Evolutionary conservation across 2,888 invertebrate species (phyloP), one percentile per base, ranked within the genome.

Genomic region (Nomada flava): DNA sequence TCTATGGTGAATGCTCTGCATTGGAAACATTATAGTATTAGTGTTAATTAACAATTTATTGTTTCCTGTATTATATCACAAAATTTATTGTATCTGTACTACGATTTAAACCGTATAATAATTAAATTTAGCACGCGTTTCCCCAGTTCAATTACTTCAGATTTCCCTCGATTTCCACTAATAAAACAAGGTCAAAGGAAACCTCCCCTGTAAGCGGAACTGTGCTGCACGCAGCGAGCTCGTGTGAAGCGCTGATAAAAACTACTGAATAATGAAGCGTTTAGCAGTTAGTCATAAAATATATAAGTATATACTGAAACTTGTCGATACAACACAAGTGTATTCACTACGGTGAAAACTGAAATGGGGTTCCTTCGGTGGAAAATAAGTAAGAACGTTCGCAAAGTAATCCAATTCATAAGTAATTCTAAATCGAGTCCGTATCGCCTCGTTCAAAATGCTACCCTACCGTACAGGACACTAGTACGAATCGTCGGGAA

Each of bases 211-310:
- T 26, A 78, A 82, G 82, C 62, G 86, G 62, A 68, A 84, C 86
- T 89, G 92, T 93, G 92, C 92, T 92, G 91, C 90, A 89, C 90
- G 90, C 90, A 91, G 91, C 92, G 90, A 92, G 92, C 91, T 92
- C 89, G 92, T 93, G 92, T 91, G 80, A 92, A 92, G 92, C 91
- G 91, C 91, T 89, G 90, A 91, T 88, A 91, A 92, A 92, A 93
- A 92, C 92, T 91, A 91, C 91, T 89, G 91, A 92, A 91, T 87
- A 89, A 92, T 86, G 88, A 92, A 92, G 92, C 92, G 87, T 91
- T 90, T 91, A 90, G 91, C 91, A 86, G 84, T 91, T 90, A 88
- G 82, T 90, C 80, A 76, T 89, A 84, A 88, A 78, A 82, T 71
- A 86, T 73, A 64, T 52, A 62, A 69, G 72, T 53, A 53, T 36